Evolutionary conservation across 2,797 vertebrate species (phyloP), one percentile per base, ranked within the genome.

Genomic region (Scyliorhinus canicula): DNA sequence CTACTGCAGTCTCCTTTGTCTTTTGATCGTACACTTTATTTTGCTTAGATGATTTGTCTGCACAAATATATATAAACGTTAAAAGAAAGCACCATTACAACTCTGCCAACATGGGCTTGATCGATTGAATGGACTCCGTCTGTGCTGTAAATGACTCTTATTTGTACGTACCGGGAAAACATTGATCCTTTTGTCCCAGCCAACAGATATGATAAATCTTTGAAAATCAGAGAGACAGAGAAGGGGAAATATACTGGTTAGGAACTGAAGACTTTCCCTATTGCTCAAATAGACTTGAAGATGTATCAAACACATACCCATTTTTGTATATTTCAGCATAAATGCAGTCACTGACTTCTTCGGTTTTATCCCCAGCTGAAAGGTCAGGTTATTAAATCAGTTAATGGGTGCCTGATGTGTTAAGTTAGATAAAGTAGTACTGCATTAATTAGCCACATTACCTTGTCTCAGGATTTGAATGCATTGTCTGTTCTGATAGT

Each of bases 201-300:
- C 95, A 95, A 95, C 95, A 82, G 95, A 95, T 88, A 96, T 91
- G 28, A 96, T 95, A 95, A 95, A 96, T 88, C 96, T 96, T 95
- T 95, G 93, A 77, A 95, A 95, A 90, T 21, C n/a, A 44, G 40
- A 14, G 55, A 47, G 16, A 35, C 8, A 52, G 5, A 65, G 40
- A 93, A 40, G 63, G 1, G n/a, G 21, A 40, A 44, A 67, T 28
- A 93, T 93, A 67, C 9, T 44, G 40, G 35, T 93, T 93, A 93
- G 60, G 40, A 65, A 65, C 60, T 26, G 24, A 55, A 47, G 35
- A 44, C 60, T 35, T 93, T 47, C 24, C 9, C 12, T 9, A 93
- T 47, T 93, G 67, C 9, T 11, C 7, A 67, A 93, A 67, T 35
- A 94, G 40, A 79, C 7, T 79, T 50, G 16, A 44, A 50, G 4